phyloP scores from a whole-genome alignment of 1,140 invertebrate species.

The Lepidurus couesii region DNA sequence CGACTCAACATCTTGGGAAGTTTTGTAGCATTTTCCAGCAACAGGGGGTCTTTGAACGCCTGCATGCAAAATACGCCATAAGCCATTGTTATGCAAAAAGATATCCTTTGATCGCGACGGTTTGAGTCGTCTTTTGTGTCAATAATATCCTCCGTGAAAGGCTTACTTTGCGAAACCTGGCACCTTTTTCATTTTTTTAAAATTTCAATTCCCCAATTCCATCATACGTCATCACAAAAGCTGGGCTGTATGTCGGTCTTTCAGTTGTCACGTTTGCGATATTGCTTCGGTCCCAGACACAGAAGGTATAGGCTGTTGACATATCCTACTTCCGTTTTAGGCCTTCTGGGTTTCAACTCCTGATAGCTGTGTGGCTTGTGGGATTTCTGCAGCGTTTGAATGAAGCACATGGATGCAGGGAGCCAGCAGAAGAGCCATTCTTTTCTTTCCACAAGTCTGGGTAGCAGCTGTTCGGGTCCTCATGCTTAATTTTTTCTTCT shows the following conservation, averaged over 20 bases:
- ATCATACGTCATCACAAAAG: no score
- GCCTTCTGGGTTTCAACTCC: neutral
- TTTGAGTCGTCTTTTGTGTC: neutral
- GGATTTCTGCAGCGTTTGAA: neutral
- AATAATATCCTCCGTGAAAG: no score
- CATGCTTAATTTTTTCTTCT: neutral
- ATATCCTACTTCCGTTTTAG: neutral
- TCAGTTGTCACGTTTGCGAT: no score
- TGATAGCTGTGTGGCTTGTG: neutral
- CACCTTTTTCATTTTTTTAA: no score
- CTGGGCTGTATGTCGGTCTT: no score
- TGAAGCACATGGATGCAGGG: neutral
- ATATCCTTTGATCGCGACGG: neutral
- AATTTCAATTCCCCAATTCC: no score
- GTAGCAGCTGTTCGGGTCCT: neutral
- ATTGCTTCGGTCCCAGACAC: neutral
- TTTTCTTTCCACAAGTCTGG: constrained; percentile 2
- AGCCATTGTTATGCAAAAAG: neutral
- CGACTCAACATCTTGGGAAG: neutral
- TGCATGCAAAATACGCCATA: neutral
- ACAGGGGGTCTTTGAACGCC: neutral
- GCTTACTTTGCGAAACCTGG: no score
- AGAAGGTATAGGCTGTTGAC: neutral
- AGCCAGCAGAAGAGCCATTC: neutral
- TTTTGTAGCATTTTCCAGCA: constrained; percentile 1